These are phyloP conservation scores for Willowsia nigromaculata DNA, from an alignment of 2,888 invertebrate genomes.

Conservation along the genomic window DNA sequence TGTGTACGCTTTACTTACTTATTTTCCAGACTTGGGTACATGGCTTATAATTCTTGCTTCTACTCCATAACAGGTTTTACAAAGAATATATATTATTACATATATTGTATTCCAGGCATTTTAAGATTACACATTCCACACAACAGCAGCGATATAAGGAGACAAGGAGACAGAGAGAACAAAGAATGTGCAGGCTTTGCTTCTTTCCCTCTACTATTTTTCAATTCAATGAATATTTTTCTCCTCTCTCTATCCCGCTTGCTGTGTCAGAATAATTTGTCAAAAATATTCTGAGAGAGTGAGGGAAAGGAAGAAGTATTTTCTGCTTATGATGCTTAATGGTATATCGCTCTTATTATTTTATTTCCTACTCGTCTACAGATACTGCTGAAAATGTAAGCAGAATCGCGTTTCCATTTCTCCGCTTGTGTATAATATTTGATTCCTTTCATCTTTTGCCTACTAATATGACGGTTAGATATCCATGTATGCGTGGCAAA, in stretches of 20 bases:
- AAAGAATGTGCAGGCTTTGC: neutral
- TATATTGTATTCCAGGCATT: neutral
- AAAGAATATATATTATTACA: neutral
- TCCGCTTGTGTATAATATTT: neutral
- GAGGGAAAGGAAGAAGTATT: neutral
- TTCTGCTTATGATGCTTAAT: neutral
- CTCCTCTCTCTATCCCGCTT: neutral
- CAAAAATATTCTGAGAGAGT: neutral
- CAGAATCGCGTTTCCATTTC: neutral
- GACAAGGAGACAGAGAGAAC: neutral
- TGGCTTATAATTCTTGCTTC: neutral
- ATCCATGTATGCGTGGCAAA: too few relatives aligned
- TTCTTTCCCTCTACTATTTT: neutral
- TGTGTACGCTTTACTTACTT: neutral
- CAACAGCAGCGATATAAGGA: neutral
- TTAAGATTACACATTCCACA: neutral
- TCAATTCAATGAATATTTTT: neutral
- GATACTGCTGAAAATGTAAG: neutral
- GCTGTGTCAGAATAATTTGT: constrained; percentile 1
- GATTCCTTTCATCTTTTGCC: neutral
- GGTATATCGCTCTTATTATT: neutral
- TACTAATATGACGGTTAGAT: neutral
- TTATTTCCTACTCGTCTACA: neutral
- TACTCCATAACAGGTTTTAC: neutral
- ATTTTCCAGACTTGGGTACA: neutral